phyloP scores from a whole-genome alignment of 2,797 vertebrate species.

The Chloroceryle inda region DNA sequence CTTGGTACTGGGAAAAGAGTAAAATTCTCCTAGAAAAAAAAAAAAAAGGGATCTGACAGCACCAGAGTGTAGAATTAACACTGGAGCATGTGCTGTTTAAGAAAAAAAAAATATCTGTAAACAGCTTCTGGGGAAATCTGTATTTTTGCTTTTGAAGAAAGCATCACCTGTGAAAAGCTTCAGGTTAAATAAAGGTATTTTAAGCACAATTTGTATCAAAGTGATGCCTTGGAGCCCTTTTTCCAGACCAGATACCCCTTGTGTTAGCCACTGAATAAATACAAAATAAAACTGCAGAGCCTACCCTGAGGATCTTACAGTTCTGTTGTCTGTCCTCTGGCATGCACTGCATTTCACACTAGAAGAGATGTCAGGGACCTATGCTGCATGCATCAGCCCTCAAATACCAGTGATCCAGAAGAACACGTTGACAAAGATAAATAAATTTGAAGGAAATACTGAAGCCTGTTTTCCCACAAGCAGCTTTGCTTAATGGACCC shows the following conservation, averaged over 20 bases:
- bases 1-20: not conserved
- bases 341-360: rapidly evolving
- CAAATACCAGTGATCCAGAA: not conserved
- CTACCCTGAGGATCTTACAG: not conserved
- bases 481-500: not conserved
- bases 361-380: not conserved
- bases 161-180: not conserved
- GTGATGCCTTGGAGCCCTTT: not conserved
- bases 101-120: not conserved
- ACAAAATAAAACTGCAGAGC: not conserved
- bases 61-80: not conserved
- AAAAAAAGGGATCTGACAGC: not conserved
- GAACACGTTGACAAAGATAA: not conserved
- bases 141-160: not conserved
- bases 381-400: not conserved
- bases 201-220: not conserved
- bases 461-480: not conserved
- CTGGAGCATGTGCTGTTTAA: not conserved
- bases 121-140: not conserved
- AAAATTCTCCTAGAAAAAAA: not conserved
- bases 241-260: not conserved
- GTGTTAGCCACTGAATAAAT: not conserved
- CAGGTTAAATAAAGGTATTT: not conserved
- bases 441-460: not conserved
- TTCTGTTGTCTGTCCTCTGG: not conserved